These are phyloP conservation scores for Girardia tigrina DNA, from an alignment of 2,888 invertebrate species.

Conservation along the genomic window DNA sequence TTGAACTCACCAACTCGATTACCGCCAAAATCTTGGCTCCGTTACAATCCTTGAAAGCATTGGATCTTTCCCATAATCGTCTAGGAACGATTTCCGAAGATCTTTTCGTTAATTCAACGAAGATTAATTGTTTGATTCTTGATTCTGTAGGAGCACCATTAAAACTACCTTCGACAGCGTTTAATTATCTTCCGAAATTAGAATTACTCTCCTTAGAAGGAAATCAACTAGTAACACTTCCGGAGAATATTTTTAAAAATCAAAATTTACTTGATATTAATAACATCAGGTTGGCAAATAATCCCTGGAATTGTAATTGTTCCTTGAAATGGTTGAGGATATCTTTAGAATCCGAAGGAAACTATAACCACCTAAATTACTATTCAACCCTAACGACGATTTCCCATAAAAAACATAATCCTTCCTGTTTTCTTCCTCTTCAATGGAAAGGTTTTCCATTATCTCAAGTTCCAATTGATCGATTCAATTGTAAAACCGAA, in stretches of 20 bases:
- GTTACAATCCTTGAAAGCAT: not conserved
- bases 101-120: not conserved
- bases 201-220: not conserved
- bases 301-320: conserved; percentile 11
- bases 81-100: not conserved
- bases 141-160: not conserved
- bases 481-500: not conserved
- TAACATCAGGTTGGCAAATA: not conserved
- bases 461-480: not conserved
- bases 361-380: not conserved
- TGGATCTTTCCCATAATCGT: not conserved
- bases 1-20: not conserved
- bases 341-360: not conserved
- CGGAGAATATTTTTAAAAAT: not conserved
- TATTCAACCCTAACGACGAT: not conserved
- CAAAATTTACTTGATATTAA: not conserved
- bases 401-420: not conserved
- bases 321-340: conserved; percentile 2
- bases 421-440: not conserved
- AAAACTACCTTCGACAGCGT: not conserved
- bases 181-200: not conserved
- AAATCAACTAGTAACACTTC: not conserved
- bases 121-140: not conserved
- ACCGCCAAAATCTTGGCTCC: not conserved
- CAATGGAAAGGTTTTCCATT: not conserved